These are phyloP conservation scores for Polypterus bichir DNA, from an alignment of 2,113 vertebrate species.

Conservation along the genomic window DNA sequence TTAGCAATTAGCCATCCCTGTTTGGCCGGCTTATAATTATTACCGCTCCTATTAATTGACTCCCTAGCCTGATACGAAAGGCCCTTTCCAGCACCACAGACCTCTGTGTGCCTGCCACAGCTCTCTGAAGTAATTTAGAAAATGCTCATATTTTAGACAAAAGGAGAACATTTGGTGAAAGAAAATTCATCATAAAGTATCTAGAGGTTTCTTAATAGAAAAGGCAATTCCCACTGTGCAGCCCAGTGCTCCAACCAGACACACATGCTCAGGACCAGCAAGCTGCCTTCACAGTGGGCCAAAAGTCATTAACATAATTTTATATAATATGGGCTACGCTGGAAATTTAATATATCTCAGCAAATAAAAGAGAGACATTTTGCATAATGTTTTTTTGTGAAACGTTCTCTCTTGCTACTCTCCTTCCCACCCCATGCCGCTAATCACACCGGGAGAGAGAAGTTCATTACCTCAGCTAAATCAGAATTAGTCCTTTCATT, in stretches of 20 bases:
- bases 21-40: constrained; percentile 80
- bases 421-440: constrained; percentile 87
- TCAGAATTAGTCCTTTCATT: constrained; percentile 99
- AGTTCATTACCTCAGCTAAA: constrained; percentile 99
- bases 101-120: constrained; percentile 70
- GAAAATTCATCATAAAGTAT: constrained; percentile 99
- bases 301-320: constrained; percentile 98
- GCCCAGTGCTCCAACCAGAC: constrained; percentile 89
- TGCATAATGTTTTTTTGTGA: constrained; percentile 77
- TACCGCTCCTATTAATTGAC: constrained; percentile 74
- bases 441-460: constrained; percentile 96
- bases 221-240: constrained; percentile 97
- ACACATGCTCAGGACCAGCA: constrained; percentile 95
- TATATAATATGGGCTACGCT: constrained; percentile 94
- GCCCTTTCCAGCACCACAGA: constrained; percentile 69
- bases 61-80: constrained; percentile 67
- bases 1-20: constrained; percentile 59
- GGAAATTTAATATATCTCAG: constrained; percentile 98
- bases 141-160: constrained; percentile 95
- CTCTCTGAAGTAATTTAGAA: constrained; percentile 97
- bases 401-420: constrained; percentile 60
- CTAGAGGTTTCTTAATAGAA: constrained; percentile 99
- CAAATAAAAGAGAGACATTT: constrained; percentile 94
- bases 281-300: constrained; percentile 95
- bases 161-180: constrained; percentile 98